Evolutionary conservation across 2,113 vertebrate genomes (phyloP).

Genomic region (Propithecus coquereli): DNA sequence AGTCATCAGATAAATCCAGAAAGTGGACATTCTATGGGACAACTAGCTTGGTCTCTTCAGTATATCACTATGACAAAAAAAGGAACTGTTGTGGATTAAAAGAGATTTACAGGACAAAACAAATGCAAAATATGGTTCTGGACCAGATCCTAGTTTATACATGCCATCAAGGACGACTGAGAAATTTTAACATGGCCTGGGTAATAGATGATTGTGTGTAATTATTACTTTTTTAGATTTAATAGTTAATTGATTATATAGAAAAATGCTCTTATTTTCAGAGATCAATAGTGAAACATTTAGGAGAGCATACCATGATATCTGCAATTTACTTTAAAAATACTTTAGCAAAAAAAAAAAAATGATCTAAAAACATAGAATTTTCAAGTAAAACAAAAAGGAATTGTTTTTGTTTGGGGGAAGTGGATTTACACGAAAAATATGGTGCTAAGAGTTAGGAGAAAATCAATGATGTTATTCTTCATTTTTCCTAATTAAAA

Average conservation of each 20-base stretch:
- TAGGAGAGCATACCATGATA: neutral
- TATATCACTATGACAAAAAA: neutral
- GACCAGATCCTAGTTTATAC: neutral
- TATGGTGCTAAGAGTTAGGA: neutral
- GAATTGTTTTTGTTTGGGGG: neutral
- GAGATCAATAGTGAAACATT: neutral
- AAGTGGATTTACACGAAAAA: neutral
- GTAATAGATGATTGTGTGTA: neutral
- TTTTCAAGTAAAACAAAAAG: conserved; percentile 14
- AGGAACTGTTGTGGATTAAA: neutral
- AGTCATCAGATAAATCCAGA: neutral
- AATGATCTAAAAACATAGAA: neutral
- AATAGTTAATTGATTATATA: neutral
- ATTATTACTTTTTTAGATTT: neutral
- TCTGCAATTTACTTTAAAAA: neutral
- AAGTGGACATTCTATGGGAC: neutral
- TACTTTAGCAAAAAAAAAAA: neutral
- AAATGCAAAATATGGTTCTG: neutral
- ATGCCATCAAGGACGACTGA: neutral
- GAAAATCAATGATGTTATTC: neutral
- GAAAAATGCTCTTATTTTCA: neutral
- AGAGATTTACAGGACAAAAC: neutral
- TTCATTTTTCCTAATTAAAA: conserved; percentile 28
- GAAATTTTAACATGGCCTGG: neutral
- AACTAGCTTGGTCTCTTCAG: neutral